Base-by-base conservation (phyloP, 2,888 invertebrate species). In the Teleogryllus oceanicus region DNA sequence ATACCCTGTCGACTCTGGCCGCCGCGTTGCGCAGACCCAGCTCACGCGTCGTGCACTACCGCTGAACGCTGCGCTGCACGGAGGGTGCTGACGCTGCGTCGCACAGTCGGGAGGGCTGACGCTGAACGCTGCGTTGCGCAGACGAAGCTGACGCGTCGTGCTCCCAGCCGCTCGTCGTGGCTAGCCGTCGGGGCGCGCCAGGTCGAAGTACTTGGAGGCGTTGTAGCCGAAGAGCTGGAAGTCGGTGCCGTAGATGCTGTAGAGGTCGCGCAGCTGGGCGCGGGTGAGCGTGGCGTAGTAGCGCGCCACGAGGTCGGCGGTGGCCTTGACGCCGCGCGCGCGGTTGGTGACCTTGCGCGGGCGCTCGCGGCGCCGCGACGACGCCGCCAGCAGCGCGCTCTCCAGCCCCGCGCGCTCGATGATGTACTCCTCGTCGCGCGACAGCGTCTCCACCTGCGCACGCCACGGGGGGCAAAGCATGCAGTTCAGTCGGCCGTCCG, bases 221-320 rank as follows among this genome's bases (percentile, higher is more conserved):
- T 91, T 89, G 86, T 92, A 92, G 84, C 91, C 91, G 85, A 92
- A 92, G 88, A 92, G 90, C 86, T 92, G 91, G 86, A 92, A 92
- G 87, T 92, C 92, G 83, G 91, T 86, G 84, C 90, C 90, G 85
- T 92, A 92, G 85, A 92, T 91, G 84, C 89, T 86, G 84, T 92
- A 88, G 84, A 92, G 88, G 84, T 89, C 89, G 84, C 89, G 87
- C 83, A 91, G 87, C 87, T 90, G 90, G 83, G 87, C 85, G 84
- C 87, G 87, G 84, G 89, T 88, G 76, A 92, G 87, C 86, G 91
- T 90, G 80, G 76, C 74, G 76, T 76, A 81, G 84, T 92, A 91
- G 85, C 87, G 85, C 84, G 86, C 89, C 81, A 89, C 82, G 83
- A 89, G 85, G 50, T 86, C 86, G 79, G 87, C 86, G 2, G 89